Percentiles rank a stretch among this genome's conserved stretches.
These are phyloP conservation scores for Lasioglossum baleicum DNA, from an alignment of 1,140 invertebrate genomes.

Conservation along the genomic window DNA sequence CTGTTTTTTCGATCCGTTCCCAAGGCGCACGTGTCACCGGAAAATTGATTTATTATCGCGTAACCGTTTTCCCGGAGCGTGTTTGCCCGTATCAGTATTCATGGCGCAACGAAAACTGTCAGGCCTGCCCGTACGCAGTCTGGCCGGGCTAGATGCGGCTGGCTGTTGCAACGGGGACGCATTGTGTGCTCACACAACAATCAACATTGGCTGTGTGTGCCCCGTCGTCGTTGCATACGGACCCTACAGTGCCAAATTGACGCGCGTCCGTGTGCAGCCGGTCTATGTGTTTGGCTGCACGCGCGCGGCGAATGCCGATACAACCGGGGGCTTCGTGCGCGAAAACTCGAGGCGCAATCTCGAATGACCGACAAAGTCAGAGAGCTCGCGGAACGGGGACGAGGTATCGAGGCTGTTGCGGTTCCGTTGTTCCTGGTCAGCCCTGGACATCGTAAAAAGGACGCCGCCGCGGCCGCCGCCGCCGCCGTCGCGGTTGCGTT, in stretches of 20 bases:
- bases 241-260: conserved; percentile 56
- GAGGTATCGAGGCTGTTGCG: too few species aligned
- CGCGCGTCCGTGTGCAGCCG: conserved; percentile 8
- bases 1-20: neutral
- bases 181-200: conserved; percentile 71
- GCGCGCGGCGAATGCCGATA: neutral
- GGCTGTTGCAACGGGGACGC: conserved; percentile 62
- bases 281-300: too few species aligned
- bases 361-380: too few species aligned
- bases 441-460: too few species aligned
- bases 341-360: too few species aligned
- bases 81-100: conserved; percentile 62
- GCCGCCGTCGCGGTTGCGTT: too few species aligned
- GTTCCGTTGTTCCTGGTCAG: too few species aligned
- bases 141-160: neutral
- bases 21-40: conserved; percentile 18
- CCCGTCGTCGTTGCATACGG: too few species aligned
- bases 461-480: too few species aligned
- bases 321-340: too few species aligned
- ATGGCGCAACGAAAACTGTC: conserved; percentile 56
- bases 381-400: too few species aligned
- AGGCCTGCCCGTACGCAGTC: too few species aligned
- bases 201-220: conserved; percentile 68
- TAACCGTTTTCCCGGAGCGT: conserved; percentile 45
- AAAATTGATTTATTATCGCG: conserved; percentile 62